Evolutionary conservation across 2,797 vertebrate species (phyloP), one percentile per base, ranked within the genome.

Genomic region (Hylomyscus alleni): DNA sequence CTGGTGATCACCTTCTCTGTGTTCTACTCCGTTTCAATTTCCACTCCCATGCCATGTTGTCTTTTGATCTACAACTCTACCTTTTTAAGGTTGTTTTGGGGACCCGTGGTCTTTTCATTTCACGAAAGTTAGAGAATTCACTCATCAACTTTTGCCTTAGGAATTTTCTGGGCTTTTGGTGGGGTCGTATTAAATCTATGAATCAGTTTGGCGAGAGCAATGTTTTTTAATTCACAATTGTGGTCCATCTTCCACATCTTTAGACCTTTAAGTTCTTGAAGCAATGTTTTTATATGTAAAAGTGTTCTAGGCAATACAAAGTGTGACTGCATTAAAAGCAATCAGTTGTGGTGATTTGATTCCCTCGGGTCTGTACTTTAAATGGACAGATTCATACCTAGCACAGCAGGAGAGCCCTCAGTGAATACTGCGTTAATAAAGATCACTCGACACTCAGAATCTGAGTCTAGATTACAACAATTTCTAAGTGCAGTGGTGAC

Each of bases 231-330:
- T 44, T 93, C 37, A 91, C 93, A 89, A 54, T n/a, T 50, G 86
- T 24, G 15, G 34, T 24, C 78, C 78, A 75, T 78, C 83, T 24
- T 22, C 73, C 14, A 82, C 34, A 88, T 93, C 69, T 89, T 88
- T 73, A 78, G 73, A 65, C 60, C 47, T 94, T 92, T 81, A 50
- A 19, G 67, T 72, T 96, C 67, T 95, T 54, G 37, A 69, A 84
- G n/a, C 44, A 50, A 40, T 76, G 11, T 37, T 84, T 85, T 31
- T 54, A 87, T 31, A 89, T 91, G 65, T 37, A 89, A 89, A 6
- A 6, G 76, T 34, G 89, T 86, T 80, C 47, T 50, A 76, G 44
- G 67, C 24, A 85, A 73, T 20, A 78, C 22, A 40, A 75, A 22
- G 77, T 90, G 14, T 60, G 19, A 60, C 62, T 47, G 13, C 54